phyloP scores from a whole-genome alignment of 2,113 vertebrate species.

The Mormoops blainvillei region DNA sequence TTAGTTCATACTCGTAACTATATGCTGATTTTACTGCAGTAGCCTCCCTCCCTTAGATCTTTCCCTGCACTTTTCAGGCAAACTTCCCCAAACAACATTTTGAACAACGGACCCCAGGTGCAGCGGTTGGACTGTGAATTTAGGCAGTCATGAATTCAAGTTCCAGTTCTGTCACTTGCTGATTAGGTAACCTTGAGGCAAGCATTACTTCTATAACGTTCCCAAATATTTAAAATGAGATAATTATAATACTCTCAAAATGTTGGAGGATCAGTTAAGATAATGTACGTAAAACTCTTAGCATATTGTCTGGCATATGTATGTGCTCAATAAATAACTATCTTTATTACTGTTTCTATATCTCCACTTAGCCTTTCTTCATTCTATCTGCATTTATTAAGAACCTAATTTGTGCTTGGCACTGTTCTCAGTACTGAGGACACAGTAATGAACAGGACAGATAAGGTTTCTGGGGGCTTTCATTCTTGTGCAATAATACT shows the following conservation, averaged over 20 bases:
- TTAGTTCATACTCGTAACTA: rapidly evolving
- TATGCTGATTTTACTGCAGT: background rate
- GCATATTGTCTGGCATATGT: background rate
- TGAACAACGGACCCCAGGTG: background rate
- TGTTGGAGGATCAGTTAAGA: background rate
- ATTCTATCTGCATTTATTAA: background rate
- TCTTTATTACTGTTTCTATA: background rate
- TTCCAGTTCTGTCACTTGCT: background rate
- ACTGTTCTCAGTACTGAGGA: background rate
- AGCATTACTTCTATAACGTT: background rate
- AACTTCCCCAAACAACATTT: background rate
- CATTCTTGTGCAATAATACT: background rate
- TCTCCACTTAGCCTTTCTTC: background rate
- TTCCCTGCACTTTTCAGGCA: background rate
- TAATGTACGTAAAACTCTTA: background rate
- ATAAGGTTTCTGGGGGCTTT: background rate
- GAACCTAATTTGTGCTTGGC: background rate
- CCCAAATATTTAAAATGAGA: background rate
- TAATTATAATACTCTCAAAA: background rate
- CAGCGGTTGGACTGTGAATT: background rate
- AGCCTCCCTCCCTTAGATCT: background rate
- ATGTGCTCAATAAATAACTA: background rate
- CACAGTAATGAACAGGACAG: background rate
- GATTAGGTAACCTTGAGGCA: background rate
- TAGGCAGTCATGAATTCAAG: background rate